Evolutionary conservation across 1,140 invertebrate genomes (phyloP), one percentile per base, ranked within the genome.

Genomic region (Drosophila sturtevanti): DNA sequence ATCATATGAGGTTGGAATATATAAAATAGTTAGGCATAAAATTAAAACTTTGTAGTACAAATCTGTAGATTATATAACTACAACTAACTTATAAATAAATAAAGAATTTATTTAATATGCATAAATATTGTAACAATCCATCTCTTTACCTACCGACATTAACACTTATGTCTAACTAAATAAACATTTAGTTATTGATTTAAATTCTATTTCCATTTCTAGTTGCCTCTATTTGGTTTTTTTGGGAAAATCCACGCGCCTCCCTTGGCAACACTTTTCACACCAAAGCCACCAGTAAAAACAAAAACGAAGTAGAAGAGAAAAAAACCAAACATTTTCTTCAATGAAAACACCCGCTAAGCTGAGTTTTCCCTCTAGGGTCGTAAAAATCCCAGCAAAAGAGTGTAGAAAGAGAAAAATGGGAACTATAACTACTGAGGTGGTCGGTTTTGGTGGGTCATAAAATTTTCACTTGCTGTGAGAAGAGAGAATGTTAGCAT

Each of bases 351-450:
- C 72, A 68, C 72, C 72, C 72, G 72, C 58, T 34, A 56, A 52
- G 64, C 21, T 63, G 72, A 76, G 72, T 76, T 75, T 76, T 75
- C 68, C 58, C 59, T 38, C 63, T 10, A 41, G 24, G 16, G 51
- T 52, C 56, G 51, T 65, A 74, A 67, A 74, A 74, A 61, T 61
- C 71, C 14, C 61, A 41, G 54, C 24, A 68, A 64, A 71, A 48
- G 34, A 62, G 60, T 44, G 41, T 27, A 52, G 60, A 14, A 52
- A 54, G 6, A 62, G 37, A 18, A 68, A 66, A 44, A 52, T 12
- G 34, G 24, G 61, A 67, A 35, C 51, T 82, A 84, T 70, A 81
- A 81, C 81, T 87, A 87, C 81, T 87, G 81, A 81, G 81, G 82
- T 85, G 81, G 81, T 85, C 81, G 81, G 81, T 85, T 87, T 31